A percentile compares a stretch with the other conserved stretches of the same genome.
phyloP scores from a whole-genome alignment of 2,113 vertebrate genomes.

The Chelonoidis abingdonii region DNA sequence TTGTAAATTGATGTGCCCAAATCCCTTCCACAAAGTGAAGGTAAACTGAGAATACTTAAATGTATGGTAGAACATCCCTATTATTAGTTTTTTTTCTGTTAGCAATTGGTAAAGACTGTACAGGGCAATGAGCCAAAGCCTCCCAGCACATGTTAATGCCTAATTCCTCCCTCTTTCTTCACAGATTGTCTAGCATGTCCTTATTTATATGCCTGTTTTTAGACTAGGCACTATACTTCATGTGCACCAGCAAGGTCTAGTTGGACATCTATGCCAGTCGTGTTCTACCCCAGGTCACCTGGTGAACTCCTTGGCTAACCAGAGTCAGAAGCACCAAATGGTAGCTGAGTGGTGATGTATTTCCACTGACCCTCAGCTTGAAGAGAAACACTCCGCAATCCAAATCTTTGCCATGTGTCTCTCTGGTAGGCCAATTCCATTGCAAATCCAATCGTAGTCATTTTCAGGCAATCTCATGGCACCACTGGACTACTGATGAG shows the following conservation, averaged over 20 bases:
- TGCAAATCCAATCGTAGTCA: neutral
- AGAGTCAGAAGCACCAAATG: no score
- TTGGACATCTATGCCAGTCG: accelerated
- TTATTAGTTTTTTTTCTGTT: neutral
- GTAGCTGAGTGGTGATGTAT: neutral
- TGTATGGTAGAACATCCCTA: neutral
- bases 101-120: neutral
- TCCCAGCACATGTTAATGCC: neutral
- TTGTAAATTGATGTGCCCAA: accelerated
- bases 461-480: neutral
- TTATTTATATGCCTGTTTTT: neutral
- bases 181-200: neutral
- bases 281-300: accelerated
- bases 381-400: accelerated
- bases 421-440: accelerated
- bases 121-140: neutral
- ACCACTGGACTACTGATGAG: no score
- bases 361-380: neutral
- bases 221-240: neutral
- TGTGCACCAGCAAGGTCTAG: neutral
- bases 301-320: neutral
- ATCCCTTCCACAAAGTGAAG: neutral
- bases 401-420: neutral
- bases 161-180: neutral
- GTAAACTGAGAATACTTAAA: neutral